Percentiles rank a stretch among this genome's conserved stretches.
These are phyloP conservation scores for Limanda limanda DNA, from an alignment of 2,113 vertebrate species.

Conservation along the genomic window DNA sequence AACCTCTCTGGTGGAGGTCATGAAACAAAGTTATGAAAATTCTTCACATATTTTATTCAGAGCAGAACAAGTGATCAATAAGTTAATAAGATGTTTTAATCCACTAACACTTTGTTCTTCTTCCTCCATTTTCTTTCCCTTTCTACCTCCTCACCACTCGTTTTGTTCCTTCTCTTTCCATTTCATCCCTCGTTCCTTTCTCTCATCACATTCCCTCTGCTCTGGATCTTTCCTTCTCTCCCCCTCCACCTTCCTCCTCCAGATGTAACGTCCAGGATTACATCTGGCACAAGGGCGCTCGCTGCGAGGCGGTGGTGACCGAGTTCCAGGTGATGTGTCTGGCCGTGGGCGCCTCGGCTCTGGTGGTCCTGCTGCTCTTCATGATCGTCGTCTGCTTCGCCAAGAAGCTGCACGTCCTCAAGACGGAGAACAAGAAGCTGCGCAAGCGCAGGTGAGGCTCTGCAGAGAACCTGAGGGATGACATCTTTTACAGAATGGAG, in stretches of 20 bases:
- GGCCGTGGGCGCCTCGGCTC: constrained; percentile 90
- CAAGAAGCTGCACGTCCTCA: constrained; percentile 98
- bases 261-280: constrained; percentile 99
- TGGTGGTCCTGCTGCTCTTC: constrained; percentile 95
- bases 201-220: not conserved
- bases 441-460: constrained; percentile 93
- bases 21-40: no score
- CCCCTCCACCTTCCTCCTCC: not conserved
- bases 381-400: constrained; percentile 98
- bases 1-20: no score
- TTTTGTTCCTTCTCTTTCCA: not conserved
- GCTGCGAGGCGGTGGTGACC: constrained; percentile 95
- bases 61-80: no score
- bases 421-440: constrained; percentile 96
- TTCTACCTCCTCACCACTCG: not conserved
- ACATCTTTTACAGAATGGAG: not conserved
- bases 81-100: no score
- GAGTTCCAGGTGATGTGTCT: constrained; percentile 99
- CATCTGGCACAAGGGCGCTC: constrained; percentile 97
- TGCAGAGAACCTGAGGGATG: rapidly evolving
- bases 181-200: not conserved
- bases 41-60: no score
- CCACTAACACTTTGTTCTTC: no score
- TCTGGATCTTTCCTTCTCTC: not conserved
- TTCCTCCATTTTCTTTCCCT: not conserved